These are phyloP conservation scores for Gisinianus flammeolus DNA, from an alignment of 2,888 invertebrate genomes.

Conservation along the genomic window DNA sequence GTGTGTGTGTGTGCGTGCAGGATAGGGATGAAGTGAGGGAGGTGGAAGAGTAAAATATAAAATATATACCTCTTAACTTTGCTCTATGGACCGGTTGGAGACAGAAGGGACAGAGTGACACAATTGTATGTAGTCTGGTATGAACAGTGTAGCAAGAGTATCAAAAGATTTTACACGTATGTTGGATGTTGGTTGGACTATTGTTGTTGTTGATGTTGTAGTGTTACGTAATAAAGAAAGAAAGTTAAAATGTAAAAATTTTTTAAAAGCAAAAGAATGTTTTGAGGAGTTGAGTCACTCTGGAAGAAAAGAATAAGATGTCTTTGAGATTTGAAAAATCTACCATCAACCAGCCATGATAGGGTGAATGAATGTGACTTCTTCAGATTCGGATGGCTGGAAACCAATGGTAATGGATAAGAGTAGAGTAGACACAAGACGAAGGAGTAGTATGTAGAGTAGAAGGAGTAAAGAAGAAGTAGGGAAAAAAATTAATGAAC, in stretches of 20 bases:
- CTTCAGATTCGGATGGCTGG: constrained; percentile 33
- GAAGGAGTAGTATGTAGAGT: constrained; percentile 16
- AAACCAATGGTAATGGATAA: constrained; percentile 21
- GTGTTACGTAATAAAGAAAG: neutral
- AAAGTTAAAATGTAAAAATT: constrained; percentile 42
- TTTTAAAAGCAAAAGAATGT: constrained; percentile 54
- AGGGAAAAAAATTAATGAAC: constrained; percentile 39
- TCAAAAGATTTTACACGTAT: no score
- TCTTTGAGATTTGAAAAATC: constrained; percentile 39
- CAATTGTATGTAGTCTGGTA: neutral
- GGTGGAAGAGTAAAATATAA: neutral
- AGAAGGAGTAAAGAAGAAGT: constrained; percentile 11
- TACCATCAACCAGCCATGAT: constrained; percentile 27
- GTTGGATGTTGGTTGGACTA: no score
- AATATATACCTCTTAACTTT: constrained; percentile 6
- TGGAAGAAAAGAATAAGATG: constrained; percentile 43
- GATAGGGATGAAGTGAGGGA: neutral
- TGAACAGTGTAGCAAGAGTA: neutral
- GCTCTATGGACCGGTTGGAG: constrained; percentile 20
- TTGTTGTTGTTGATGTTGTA: no score
- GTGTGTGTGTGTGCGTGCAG: neutral
- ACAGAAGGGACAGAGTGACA: constrained; percentile 40
- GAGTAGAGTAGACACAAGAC: constrained; percentile 1
- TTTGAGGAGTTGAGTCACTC: constrained; percentile 37
- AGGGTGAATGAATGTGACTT: constrained; percentile 31